Evolutionary conservation across 2,888 invertebrate species (phyloP).

Genomic region (Caradrina kadenii): DNA sequence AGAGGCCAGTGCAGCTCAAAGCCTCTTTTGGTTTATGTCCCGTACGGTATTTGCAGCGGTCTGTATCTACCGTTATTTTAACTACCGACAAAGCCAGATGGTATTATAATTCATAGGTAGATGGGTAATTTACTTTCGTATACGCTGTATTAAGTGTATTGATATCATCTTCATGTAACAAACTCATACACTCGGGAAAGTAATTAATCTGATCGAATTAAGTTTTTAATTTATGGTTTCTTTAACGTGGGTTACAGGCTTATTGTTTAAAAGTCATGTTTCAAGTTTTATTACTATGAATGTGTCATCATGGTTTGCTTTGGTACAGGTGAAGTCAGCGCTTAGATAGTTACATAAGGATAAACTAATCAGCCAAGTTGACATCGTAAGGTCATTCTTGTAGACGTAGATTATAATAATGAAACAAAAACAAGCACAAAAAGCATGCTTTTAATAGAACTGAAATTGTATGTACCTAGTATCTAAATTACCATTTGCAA

Average conservation of each 20-base stretch:
- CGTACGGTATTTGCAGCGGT: constrained; percentile 88
- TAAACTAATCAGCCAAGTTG: constrained; percentile 54
- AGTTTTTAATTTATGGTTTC: constrained; percentile 37
- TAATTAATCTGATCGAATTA: constrained; percentile 34
- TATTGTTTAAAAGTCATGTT: constrained; percentile 19
- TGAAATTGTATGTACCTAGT: constrained; percentile 12
- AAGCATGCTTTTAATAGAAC: neutral
- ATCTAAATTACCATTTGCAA: constrained; percentile 22
- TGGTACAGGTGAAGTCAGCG: constrained; percentile 73
- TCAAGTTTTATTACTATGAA: constrained; percentile 29
- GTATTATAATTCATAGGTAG: constrained; percentile 64
- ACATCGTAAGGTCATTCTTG: constrained; percentile 44
- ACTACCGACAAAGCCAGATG: constrained; percentile 73
- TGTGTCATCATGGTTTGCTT: constrained; percentile 65
- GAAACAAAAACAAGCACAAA: neutral
- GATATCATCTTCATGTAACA: constrained; percentile 41
- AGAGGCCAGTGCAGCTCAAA: constrained; percentile 67
- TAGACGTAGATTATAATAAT: constrained; percentile 41
- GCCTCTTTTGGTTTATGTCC: constrained; percentile 79
- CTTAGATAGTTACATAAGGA: constrained; percentile 62
- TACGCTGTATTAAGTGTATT: constrained; percentile 32
- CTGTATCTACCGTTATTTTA: constrained; percentile 82
- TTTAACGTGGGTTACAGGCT: constrained; percentile 16
- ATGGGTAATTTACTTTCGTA: constrained; percentile 58
- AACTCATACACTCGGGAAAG: constrained; percentile 23